Percentiles rank a stretch among this genome's conserved stretches.
Evolutionary conservation across 2,888 invertebrate species (phyloP).

Genomic region (Melieria omissa): DNA sequence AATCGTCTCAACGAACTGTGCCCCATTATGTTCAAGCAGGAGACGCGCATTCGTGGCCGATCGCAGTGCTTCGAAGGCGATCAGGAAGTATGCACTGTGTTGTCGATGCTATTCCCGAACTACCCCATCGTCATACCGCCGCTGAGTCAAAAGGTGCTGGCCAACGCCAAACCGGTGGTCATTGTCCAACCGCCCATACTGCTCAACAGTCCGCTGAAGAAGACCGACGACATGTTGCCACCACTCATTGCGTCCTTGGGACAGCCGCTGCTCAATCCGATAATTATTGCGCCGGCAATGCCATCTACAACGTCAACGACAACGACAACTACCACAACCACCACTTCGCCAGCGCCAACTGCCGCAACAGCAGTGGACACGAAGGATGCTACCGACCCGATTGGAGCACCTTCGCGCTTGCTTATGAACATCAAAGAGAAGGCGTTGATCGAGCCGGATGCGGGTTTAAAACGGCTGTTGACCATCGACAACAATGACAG

Average conservation of each 20-base stretch:
- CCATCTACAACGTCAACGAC: slow-evolving; percentile 43
- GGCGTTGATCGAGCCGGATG: neutral
- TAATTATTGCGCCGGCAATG: slow-evolving; percentile 49
- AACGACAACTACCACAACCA: slow-evolving; percentile 43
- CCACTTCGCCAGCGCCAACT: slow-evolving; percentile 31
- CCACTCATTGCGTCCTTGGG: slow-evolving; percentile 57
- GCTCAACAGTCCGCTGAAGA: slow-evolving; percentile 51
- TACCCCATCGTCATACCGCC: slow-evolving; percentile 55
- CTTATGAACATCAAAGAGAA: neutral
- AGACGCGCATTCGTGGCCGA: slow-evolving; percentile 78
- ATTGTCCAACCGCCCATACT: slow-evolving; percentile 59
- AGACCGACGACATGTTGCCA: slow-evolving; percentile 56
- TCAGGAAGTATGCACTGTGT: slow-evolving; percentile 64
- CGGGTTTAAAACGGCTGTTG: slow-evolving; percentile 11
- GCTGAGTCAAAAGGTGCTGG: slow-evolving; percentile 48
- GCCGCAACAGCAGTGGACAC: neutral
- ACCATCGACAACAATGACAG: slow-evolving; percentile 36
- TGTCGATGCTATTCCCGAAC: slow-evolving; percentile 57
- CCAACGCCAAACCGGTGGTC: slow-evolving; percentile 55
- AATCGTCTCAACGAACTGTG: slow-evolving; percentile 76
- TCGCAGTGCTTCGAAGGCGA: slow-evolving; percentile 70
- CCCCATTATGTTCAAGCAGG: slow-evolving; percentile 76
- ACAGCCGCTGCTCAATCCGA: slow-evolving; percentile 52
- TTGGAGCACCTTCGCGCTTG: neutral
- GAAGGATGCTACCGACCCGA: neutral